A percentile compares a stretch with the other conserved stretches of the same genome.
Conservation (phyloP, 1,140 invertebrate species). For the Thalassaphorura encarpata region DNA sequence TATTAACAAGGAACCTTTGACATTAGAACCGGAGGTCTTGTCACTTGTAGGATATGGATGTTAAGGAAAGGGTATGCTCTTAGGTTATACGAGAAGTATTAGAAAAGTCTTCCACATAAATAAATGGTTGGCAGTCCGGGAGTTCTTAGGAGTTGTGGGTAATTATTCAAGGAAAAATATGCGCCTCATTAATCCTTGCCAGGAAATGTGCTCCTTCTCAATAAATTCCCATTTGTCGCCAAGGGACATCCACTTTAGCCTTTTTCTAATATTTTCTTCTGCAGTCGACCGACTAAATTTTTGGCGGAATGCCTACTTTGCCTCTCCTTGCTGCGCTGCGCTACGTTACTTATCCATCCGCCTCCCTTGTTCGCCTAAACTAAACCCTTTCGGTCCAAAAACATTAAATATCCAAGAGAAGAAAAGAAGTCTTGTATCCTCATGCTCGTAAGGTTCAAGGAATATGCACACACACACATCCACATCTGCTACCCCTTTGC, state of each 20-base stretch:
- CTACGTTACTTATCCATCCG: too few relatives aligned
- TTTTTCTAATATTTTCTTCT: neutral
- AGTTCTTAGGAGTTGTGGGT: neutral
- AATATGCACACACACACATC: neutral
- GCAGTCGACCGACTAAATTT: neutral
- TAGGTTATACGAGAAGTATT: too few relatives aligned
- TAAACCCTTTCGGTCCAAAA: neutral
- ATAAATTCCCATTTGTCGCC: constrained; percentile 31
- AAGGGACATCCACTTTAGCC: constrained; percentile 16
- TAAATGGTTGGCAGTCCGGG: too few relatives aligned
- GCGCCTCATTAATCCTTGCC: constrained; percentile 28
- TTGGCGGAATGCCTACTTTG: neutral
- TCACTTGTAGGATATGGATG: too few relatives aligned
- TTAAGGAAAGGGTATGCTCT: too few relatives aligned
- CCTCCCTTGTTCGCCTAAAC: too few relatives aligned
- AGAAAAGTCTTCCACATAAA: too few relatives aligned
- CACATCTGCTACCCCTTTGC: neutral
- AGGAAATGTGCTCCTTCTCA: constrained; percentile 16
- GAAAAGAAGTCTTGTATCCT: neutral
- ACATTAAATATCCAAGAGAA: neutral
- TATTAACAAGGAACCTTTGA: too few relatives aligned
- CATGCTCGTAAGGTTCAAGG: neutral
- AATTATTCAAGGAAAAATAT: constrained; percentile 28
- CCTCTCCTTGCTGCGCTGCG: too few relatives aligned
- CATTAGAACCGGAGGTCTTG: too few relatives aligned